A percentile compares a stretch with the other conserved stretches of the same genome.
phyloP scores from a whole-genome alignment of 2,113 vertebrate species.

The Barbus barbus region DNA sequence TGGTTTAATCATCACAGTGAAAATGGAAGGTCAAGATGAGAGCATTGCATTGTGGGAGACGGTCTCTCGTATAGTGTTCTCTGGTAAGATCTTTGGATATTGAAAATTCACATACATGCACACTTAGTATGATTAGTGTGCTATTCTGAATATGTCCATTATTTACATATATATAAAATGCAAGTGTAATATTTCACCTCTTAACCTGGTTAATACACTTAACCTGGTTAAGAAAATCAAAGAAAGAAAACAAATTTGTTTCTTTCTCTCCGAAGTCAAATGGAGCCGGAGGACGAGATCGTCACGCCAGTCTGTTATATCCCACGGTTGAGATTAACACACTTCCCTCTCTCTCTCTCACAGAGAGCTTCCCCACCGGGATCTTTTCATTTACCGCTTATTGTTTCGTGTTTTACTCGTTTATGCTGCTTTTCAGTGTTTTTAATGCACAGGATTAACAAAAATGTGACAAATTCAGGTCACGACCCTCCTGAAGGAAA shows the following conservation, averaged over 20 bases:
- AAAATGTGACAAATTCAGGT: conserved; percentile 17
- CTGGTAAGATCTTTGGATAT: no score
- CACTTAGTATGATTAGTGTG: no score
- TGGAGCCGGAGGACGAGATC: neutral
- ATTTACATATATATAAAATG: neutral
- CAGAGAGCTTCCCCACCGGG: neutral
- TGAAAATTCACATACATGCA: no score
- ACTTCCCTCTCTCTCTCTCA: neutral
- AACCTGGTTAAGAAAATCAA: neutral
- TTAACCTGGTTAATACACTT: neutral
- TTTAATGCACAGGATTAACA: neutral
- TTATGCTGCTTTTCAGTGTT: neutral
- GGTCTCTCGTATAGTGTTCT: neutral
- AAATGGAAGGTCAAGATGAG: neutral
- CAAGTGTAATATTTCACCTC: neutral
- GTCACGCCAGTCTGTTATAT: neutral
- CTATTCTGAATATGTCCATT: neutral
- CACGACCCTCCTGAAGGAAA: conserved; percentile 2
- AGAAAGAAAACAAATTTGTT: neutral
- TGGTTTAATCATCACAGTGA: neutral
- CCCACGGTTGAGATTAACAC: conserved; percentile 17
- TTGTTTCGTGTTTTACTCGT: conserved; percentile 5
- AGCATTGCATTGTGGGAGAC: neutral
- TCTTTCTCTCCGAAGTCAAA: neutral
- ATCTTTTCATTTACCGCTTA: neutral